phyloP scores from a whole-genome alignment of 2,797 vertebrate species.

The Pampus argenteus region DNA sequence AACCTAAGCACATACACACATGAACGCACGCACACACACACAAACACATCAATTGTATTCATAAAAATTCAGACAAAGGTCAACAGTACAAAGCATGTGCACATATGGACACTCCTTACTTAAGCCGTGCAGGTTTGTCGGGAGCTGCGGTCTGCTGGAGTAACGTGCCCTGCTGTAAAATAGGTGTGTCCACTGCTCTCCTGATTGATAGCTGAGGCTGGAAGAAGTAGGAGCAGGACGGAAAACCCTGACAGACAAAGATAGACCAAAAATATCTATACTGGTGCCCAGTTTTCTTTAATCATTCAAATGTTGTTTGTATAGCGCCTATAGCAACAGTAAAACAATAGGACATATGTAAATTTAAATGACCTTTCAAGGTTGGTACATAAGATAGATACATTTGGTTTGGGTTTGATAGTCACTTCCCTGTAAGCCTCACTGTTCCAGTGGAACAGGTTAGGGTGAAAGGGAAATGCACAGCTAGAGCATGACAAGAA shows the following conservation, averaged over 20 bases:
- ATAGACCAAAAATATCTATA: not conserved
- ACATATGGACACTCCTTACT: constrained; percentile 77
- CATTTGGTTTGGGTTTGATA: constrained; percentile 47
- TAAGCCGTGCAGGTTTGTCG: constrained; percentile 85
- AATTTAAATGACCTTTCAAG: not conserved
- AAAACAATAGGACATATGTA: not conserved
- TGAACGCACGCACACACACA: constrained; percentile 5
- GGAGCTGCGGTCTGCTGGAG: constrained; percentile 76
- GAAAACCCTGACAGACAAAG: constrained; percentile 86
- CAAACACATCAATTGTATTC: not conserved
- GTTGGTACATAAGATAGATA: constrained; percentile 6
- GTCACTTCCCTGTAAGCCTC: not conserved
- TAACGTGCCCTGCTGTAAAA: constrained; percentile 83
- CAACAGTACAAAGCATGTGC: not conserved
- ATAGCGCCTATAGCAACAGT: not conserved
- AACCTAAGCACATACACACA: constrained; percentile 78
- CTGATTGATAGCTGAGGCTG: constrained; percentile 93
- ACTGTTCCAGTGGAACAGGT: constrained; percentile 33
- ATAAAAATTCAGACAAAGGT: not conserved
- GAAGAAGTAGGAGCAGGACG: constrained; percentile 91
- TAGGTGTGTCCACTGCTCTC: constrained; percentile 85
- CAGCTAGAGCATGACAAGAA: not conserved
- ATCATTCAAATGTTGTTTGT: not conserved
- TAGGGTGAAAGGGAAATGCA: not conserved
- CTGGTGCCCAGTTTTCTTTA: not conserved